These are phyloP conservation scores for Philotrypesis tridentata DNA, from an alignment of 1,140 invertebrate species.

Conservation along the genomic window DNA sequence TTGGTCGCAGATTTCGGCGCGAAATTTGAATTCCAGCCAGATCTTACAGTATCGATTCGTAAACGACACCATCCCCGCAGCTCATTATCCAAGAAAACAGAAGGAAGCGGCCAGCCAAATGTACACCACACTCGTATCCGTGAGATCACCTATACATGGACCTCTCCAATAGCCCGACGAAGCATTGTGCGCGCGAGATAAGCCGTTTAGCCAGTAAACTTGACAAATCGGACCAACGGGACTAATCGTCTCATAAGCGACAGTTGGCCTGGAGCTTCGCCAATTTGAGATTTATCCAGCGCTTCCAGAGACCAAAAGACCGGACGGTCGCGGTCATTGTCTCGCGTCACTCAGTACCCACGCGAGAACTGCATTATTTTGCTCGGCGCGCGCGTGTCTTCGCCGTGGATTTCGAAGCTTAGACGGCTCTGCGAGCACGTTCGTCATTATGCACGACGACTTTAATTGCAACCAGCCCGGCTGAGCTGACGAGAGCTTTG, in stretches of 20 bases:
- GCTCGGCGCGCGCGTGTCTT: background rate
- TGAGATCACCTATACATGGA: background rate
- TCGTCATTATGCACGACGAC: background rate
- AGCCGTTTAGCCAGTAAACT: slow-evolving; percentile 20
- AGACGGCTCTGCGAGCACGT: background rate
- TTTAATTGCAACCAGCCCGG: background rate
- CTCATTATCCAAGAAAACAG: background rate
- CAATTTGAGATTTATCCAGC: slow-evolving; percentile 24
- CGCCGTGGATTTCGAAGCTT: slow-evolving; percentile 7
- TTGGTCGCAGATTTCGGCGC: no score
- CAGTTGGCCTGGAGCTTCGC: slow-evolving; percentile 12
- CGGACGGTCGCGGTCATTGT: background rate
- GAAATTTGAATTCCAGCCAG: no score
- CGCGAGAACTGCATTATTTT: slow-evolving; percentile 1
- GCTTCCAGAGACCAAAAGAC: background rate
- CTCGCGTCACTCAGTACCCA: background rate
- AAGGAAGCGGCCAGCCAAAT: background rate
- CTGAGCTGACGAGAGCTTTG: background rate
- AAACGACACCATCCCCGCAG: background rate
- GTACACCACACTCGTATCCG: background rate
- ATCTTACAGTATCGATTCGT: no score
- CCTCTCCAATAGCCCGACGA: background rate
- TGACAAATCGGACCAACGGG: slow-evolving; percentile 34
- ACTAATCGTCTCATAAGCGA: slow-evolving; percentile 39
- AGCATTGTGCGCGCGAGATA: slow-evolving; percentile 16